Conservation (phyloP, 2,888 invertebrate genomes). For the Patella depressa region DNA sequence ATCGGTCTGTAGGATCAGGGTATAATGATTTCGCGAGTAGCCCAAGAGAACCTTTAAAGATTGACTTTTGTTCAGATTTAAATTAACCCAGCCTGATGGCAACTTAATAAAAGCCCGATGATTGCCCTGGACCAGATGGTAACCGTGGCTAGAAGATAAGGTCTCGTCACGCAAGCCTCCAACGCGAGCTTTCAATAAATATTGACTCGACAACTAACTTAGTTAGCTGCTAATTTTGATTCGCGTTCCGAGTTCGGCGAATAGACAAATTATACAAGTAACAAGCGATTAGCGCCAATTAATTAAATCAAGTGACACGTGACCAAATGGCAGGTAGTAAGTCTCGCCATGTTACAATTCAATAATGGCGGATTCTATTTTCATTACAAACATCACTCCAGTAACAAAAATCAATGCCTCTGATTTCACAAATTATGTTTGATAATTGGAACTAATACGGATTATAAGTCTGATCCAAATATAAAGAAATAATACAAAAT, state of each 20-base stretch:
- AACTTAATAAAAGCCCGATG: background rate
- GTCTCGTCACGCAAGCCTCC: background rate
- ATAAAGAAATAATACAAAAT: too few species aligned
- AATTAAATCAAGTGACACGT: conserved; percentile 3
- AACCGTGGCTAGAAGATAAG: background rate
- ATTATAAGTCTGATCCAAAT: too few species aligned
- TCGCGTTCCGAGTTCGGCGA: background rate
- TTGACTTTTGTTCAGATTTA: conserved; percentile 7
- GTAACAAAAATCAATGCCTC: too few species aligned
- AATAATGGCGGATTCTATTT: background rate
- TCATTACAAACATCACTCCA: background rate
- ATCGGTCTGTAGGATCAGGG: too few species aligned
- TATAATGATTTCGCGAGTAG: too few species aligned
- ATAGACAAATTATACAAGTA: conserved; percentile 5
- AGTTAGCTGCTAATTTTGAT: conserved; percentile 2
- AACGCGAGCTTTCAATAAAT: background rate
- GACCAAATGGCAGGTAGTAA: background rate
- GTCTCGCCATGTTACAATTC: background rate
- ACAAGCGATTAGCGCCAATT: conserved; percentile 7
- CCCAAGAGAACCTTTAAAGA: background rate
- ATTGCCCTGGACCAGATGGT: conserved; percentile 1
- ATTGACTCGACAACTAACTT: conserved; percentile 9
- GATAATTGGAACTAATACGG: too few species aligned
- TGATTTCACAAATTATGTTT: too few species aligned
- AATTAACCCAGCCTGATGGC: background rate